Evolutionary conservation across 2,888 invertebrate genomes (phyloP).

Genomic region (Troilus luridus): DNA sequence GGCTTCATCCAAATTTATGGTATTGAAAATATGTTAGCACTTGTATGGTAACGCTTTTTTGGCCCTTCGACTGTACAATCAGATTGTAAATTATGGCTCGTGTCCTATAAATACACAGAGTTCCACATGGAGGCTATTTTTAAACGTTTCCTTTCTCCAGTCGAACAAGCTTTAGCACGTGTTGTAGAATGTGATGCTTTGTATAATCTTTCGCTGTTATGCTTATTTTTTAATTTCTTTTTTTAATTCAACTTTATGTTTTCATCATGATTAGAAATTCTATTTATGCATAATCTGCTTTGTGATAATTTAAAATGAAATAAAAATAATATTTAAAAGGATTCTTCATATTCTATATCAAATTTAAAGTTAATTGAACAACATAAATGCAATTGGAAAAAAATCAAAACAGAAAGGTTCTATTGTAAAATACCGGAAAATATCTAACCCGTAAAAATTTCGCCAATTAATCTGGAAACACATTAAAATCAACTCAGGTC

Average conservation of each 20-base stretch:
- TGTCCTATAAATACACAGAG: neutral
- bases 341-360: neutral
- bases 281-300: too few species aligned
- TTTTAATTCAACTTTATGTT: too few species aligned
- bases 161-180: neutral
- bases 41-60: neutral
- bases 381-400: too few species aligned
- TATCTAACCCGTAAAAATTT: too few species aligned
- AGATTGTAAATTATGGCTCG: neutral
- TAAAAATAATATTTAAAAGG: neutral
- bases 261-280: too few species aligned
- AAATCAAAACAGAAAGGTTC: too few species aligned
- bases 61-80: neutral
- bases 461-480: too few species aligned
- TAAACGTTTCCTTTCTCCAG: slow-evolving; percentile 1
- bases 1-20: neutral
- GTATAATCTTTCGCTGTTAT: neutral
- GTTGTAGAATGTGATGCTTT: neutral
- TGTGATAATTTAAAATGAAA: neutral
- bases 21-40: neutral
- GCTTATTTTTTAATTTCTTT: neutral
- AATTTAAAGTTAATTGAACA: neutral
- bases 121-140: neutral
- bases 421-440: too few species aligned
- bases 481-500: too few species aligned